Conservation (phyloP, 2,113 vertebrate species). For the Morone saxatilis region DNA sequence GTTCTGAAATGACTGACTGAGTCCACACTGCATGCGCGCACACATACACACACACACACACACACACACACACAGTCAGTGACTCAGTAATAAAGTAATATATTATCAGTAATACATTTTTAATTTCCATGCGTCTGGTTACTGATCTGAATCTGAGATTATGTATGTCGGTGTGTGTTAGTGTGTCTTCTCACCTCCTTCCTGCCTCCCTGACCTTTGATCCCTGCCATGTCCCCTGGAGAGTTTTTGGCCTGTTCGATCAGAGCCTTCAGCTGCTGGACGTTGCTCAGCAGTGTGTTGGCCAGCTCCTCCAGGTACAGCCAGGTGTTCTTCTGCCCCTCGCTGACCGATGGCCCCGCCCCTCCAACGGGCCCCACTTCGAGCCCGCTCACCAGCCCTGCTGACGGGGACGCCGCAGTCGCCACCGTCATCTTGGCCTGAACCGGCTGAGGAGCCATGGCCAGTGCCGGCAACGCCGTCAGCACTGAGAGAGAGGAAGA, state of each 20-base stretch:
- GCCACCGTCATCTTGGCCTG: slow-evolving; percentile 85
- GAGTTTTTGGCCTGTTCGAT: slow-evolving; percentile 92
- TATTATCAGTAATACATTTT: neutral
- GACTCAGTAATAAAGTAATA: neutral
- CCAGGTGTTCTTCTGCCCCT: slow-evolving; percentile 89
- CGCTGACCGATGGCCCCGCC: slow-evolving; percentile 1
- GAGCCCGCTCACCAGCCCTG: slow-evolving; percentile 83
- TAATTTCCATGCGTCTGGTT: too few relatives aligned
- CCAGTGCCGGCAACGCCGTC: slow-evolving; percentile 91
- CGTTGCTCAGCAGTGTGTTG: slow-evolving; percentile 90
- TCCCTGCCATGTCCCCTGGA: slow-evolving; percentile 55
- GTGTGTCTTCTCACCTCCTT: slow-evolving; percentile 88
- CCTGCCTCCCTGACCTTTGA: slow-evolving; percentile 84
- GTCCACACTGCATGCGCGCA: slow-evolving; percentile 40
- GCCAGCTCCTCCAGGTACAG: slow-evolving; percentile 94
- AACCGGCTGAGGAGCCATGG: slow-evolving; percentile 86
- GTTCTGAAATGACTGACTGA: slow-evolving; percentile 84
- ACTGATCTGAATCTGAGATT: neutral
- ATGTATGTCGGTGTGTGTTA: neutral
- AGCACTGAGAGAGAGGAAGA: slow-evolving; percentile 81
- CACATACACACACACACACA: slow-evolving; percentile 4
- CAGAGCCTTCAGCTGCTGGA: slow-evolving; percentile 93
- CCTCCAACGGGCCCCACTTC: slow-evolving; percentile 78
- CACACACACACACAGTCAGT: neutral
- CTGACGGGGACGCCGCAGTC: slow-evolving; percentile 49